Base-by-base conservation (phyloP, 2,888 invertebrate species). In the Elmis aenea region DNA sequence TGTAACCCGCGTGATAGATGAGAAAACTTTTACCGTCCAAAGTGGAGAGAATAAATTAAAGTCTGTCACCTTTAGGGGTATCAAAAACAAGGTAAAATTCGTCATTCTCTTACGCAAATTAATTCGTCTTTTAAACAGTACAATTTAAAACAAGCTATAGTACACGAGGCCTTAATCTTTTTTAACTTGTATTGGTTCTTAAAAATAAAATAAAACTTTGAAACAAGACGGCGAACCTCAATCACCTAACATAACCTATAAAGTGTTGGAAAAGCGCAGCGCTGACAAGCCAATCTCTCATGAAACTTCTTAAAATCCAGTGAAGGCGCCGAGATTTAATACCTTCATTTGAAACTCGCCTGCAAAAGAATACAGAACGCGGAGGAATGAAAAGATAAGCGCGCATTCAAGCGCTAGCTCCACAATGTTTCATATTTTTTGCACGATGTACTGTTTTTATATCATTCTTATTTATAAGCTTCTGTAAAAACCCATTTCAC, bases 241-340 rank as follows among this genome's bases (percentile, higher is more conserved):
- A 32, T 32, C 14, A 24, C 25, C 25, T 10, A 30, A 30, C 24
- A 14, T 18, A 25, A 32, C 24, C 23, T 25, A 32, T 32, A 32
- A 32, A 32, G 16, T 25, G 32, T 32, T 32, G 32, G 32, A 25
- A 30, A 45, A 50, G 39, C 44, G 46, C 45, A 35, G 33, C 47
- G 53, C 48, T 56, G 53, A 54, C 52, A 55, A 51, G 52, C 48
- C 57, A 57, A 55, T 56, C 52, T 52, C 52, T 52, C 51, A 50
- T 35, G 42, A 48, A 33, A 48, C 49, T 52, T 42, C 50, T 49
- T 51, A 51, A 56, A 54, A 52, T 52, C 52, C 50, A 44, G 42
- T 39, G 43, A 46, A 48, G 40, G 47, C 42, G 45, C 38, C 25
- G 48, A 54, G 55, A 55, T 55, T 54, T 56, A 56, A 53, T 55